Conservation (phyloP, 2,113 vertebrate species). For the Lota lota region DNA sequence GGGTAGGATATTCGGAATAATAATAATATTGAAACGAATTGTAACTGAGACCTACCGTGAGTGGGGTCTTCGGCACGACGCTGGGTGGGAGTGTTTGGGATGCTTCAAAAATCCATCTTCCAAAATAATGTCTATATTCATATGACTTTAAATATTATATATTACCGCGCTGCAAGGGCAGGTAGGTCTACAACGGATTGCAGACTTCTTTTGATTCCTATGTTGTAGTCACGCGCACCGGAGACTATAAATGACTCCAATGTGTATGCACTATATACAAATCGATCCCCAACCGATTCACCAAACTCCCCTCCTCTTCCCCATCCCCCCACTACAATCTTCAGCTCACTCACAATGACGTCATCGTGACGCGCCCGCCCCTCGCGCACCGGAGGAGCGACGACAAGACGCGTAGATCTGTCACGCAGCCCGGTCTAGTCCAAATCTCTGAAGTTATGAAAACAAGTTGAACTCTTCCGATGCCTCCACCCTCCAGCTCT, state of each 20-base stretch:
- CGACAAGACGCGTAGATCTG: constrained; percentile 17
- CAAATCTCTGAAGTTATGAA: not conserved
- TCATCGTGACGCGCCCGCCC: constrained; percentile 47
- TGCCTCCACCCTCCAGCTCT: too few relatives aligned
- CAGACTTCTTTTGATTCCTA: too few relatives aligned
- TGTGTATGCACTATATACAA: constrained; percentile 50
- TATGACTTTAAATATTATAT: constrained; percentile 42
- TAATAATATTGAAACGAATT: too few relatives aligned
- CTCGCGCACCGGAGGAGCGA: constrained; percentile 28
- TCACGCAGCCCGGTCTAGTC: not conserved
- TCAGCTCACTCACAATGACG: constrained; percentile 70
- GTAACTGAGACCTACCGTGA: too few relatives aligned
- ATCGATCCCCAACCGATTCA: constrained; percentile 53
- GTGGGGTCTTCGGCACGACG: too few relatives aligned
- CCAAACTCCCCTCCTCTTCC: constrained; percentile 56
- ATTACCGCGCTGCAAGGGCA: too few relatives aligned
- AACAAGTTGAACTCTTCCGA: too few relatives aligned
- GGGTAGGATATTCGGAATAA: too few relatives aligned
- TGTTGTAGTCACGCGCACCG: not conserved
- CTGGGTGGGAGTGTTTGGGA: too few relatives aligned
- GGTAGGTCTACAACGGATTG: too few relatives aligned
- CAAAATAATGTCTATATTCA: constrained; percentile 32
- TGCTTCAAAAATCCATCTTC: too few relatives aligned
- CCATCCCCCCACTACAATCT: constrained; percentile 51
- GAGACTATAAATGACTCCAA: constrained; percentile 10